These are phyloP conservation scores for Erpetoichthys calabaricus DNA, from an alignment of 2,797 vertebrate species.

Conservation along the genomic window DNA sequence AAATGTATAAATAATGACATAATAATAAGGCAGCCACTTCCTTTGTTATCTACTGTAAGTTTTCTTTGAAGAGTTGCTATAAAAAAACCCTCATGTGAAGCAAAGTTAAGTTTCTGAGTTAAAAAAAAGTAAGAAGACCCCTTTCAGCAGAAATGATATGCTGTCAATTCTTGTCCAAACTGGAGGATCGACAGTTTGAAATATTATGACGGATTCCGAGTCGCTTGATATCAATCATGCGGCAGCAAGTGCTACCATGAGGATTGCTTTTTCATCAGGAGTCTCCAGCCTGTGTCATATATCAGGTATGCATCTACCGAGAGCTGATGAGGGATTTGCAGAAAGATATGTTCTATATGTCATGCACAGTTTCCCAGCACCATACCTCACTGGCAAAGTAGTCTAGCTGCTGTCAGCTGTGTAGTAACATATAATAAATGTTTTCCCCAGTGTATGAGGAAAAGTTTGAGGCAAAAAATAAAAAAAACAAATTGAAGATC, in stretches of 20 bases:
- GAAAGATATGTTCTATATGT: neutral
- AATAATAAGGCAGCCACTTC: too few species aligned
- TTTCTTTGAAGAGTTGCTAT: too few species aligned
- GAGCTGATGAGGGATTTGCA: neutral
- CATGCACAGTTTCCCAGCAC: neutral
- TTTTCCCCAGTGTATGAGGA: too few species aligned
- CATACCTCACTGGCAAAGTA: neutral
- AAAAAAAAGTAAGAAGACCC: too few species aligned
- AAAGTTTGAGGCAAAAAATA: too few species aligned
- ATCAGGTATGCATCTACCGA: neutral
- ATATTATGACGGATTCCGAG: neutral
- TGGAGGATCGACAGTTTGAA: neutral
- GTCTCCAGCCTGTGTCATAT: neutral
- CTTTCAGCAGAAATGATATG: neutral
- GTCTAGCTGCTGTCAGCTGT: too few species aligned
- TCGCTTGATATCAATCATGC: neutral
- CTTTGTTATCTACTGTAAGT: too few species aligned
- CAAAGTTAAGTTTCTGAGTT: too few species aligned
- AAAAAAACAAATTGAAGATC: too few species aligned
- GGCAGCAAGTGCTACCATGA: neutral
- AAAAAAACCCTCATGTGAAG: too few species aligned
- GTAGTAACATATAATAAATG: too few species aligned
- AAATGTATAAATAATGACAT: too few species aligned
- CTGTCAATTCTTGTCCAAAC: neutral
- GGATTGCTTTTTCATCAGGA: neutral